Percentiles rank a stretch among this genome's conserved stretches.
phyloP scores from a whole-genome alignment of 2,888 invertebrate species.

The Tipula unca region DNA sequence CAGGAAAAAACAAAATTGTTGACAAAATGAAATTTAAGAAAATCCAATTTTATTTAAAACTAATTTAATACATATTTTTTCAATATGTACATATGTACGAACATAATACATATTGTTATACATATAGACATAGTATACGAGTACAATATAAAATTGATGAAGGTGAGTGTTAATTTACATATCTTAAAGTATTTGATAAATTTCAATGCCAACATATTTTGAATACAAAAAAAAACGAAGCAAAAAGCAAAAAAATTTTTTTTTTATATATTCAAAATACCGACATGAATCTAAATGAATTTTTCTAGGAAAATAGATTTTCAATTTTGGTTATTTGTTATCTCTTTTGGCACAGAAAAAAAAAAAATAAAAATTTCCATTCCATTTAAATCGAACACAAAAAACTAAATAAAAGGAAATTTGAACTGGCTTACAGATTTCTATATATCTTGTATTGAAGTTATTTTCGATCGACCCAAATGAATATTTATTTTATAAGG shows the following conservation, averaged over 20 bases:
- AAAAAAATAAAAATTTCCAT: background rate
- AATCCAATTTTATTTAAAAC: background rate
- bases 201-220: conserved; percentile 8
- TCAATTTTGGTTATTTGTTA: background rate
- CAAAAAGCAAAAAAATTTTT: background rate
- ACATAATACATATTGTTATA: background rate
- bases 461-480: background rate
- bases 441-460: background rate
- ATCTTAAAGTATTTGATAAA: background rate
- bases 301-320: background rate
- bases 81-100: background rate
- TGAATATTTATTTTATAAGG: background rate
- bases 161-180: background rate
- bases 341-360: background rate
- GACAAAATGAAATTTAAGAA: background rate
- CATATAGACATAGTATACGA: too few relatives aligned
- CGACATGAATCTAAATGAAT: conserved; percentile 4
- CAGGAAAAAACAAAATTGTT: background rate
- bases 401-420: background rate
- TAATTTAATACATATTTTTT: background rate
- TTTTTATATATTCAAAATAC: background rate
- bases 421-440: background rate
- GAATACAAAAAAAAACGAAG: background rate
- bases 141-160: background rate
- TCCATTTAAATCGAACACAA: background rate